Evolutionary conservation across 2,888 invertebrate genomes (phyloP).

Genomic region (Ochlodes sylvanus): DNA sequence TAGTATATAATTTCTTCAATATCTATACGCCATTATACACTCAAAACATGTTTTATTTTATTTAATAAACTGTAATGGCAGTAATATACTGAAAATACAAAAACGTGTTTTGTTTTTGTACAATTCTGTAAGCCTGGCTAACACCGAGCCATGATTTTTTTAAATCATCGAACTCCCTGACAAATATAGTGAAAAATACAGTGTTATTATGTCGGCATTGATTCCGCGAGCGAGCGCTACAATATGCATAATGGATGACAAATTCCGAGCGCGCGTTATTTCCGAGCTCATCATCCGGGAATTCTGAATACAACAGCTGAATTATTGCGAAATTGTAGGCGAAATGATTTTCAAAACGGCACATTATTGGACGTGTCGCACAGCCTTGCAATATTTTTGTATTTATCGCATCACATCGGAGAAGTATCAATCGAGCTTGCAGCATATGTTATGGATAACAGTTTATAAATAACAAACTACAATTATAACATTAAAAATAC

Average conservation of each 20-base stretch:
- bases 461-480: background rate
- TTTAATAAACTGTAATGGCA: too few relatives aligned
- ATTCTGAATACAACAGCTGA: constrained; percentile 15
- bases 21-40: too few relatives aligned
- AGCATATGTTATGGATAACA: background rate
- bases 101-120: too few relatives aligned
- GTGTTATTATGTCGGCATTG: background rate
- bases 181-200: background rate
- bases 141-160: background rate
- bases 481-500: background rate
- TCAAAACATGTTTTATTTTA: too few relatives aligned
- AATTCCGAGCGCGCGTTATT: constrained; percentile 14
- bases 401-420: background rate
- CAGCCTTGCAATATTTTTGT: background rate
- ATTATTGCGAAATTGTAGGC: constrained; percentile 18
- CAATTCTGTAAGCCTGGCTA: too few relatives aligned
- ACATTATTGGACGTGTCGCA: constrained; percentile 7
- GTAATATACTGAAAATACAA: too few relatives aligned
- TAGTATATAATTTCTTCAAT: too few relatives aligned
- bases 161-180: background rate
- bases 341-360: constrained; percentile 17
- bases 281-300: constrained; percentile 19
- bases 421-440: background rate
- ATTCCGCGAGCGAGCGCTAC: constrained; percentile 7
- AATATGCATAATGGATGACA: constrained; percentile 9